phyloP scores from a whole-genome alignment of 1,140 invertebrate species.

The Condylostylus longicornis region DNA sequence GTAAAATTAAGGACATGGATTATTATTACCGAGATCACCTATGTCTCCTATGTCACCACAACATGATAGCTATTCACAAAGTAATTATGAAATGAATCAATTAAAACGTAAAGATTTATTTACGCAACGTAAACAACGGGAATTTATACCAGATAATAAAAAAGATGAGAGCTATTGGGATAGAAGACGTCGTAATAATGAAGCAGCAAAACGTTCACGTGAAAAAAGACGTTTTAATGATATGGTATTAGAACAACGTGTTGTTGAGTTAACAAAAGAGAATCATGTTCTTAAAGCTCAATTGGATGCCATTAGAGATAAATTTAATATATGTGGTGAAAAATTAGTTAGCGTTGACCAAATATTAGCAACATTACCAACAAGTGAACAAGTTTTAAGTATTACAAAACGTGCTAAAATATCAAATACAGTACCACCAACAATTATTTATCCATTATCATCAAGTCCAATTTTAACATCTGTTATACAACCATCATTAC shows the following conservation, averaged over 20 bases:
- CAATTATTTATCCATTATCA: slow-evolving; percentile 39
- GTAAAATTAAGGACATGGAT: too few relatives aligned
- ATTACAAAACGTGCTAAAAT: slow-evolving; percentile 67
- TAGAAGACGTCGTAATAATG: slow-evolving; percentile 83
- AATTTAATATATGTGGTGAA: slow-evolving; percentile 80
- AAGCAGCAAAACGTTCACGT: slow-evolving; percentile 83
- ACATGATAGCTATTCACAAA: too few relatives aligned
- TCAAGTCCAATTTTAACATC: slow-evolving; percentile 50
- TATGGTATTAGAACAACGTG: slow-evolving; percentile 87
- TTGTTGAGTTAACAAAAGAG: slow-evolving; percentile 86
- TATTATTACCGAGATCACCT: too few relatives aligned
- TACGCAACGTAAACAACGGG: slow-evolving; percentile 77
- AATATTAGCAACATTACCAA: slow-evolving; percentile 65
- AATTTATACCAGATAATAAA: slow-evolving; percentile 92
- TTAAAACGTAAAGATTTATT: slow-evolving; percentile 26
- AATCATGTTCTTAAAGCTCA: slow-evolving; percentile 88
- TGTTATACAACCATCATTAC: slow-evolving; percentile 52
- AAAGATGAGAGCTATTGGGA: slow-evolving; percentile 98
- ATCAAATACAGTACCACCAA: slow-evolving; percentile 23
- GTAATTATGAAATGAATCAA: too few relatives aligned
- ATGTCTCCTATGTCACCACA: too few relatives aligned
- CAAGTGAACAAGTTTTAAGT: slow-evolving; percentile 66
- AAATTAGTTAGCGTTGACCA: slow-evolving; percentile 72
- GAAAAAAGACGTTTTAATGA: slow-evolving; percentile 94
- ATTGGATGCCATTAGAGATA: slow-evolving; percentile 80